Percentiles rank a stretch among this genome's conserved stretches.
Conservation (phyloP, 2,888 invertebrate species). For the Graphium colonna region DNA sequence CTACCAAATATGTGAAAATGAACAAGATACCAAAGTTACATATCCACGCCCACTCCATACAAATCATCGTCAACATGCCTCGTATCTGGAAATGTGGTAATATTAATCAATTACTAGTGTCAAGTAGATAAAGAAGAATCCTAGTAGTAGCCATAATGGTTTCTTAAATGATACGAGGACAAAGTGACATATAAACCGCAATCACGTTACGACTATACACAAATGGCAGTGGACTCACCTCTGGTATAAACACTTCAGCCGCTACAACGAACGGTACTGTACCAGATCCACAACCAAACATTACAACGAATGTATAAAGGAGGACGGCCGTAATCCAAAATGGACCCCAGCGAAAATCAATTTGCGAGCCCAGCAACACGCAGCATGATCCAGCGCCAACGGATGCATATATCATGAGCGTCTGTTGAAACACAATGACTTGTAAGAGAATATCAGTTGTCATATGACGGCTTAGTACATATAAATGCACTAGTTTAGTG, state of each 20-base stretch:
- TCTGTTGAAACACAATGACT: constrained; percentile 38
- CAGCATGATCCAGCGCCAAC: constrained; percentile 44
- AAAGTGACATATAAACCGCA: no score
- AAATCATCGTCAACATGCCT: constrained; percentile 40
- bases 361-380: constrained; percentile 46
- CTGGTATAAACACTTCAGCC: no score
- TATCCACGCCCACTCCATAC: constrained; percentile 44
- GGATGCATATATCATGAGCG: no score
- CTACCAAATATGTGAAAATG: constrained; percentile 38
- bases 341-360: constrained; percentile 55
- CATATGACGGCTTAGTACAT: no score
- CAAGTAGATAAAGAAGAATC: no score
- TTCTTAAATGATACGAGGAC: no score
- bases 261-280: constrained; percentile 57
- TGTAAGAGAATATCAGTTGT: no score
- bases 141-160: no score
- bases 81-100: constrained; percentile 46
- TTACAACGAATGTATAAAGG: constrained; percentile 42
- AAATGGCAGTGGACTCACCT: no score
- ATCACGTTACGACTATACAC: constrained; percentile 47
- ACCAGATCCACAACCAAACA: constrained; percentile 47
- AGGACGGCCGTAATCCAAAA: constrained; percentile 44
- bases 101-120: no score
- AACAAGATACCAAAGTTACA: constrained; percentile 40
- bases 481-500: no score